Percentiles rank a stretch among this genome's conserved stretches.
Evolutionary conservation across 2,888 invertebrate species (phyloP).

Genomic region (Tupiocoris notatus): DNA sequence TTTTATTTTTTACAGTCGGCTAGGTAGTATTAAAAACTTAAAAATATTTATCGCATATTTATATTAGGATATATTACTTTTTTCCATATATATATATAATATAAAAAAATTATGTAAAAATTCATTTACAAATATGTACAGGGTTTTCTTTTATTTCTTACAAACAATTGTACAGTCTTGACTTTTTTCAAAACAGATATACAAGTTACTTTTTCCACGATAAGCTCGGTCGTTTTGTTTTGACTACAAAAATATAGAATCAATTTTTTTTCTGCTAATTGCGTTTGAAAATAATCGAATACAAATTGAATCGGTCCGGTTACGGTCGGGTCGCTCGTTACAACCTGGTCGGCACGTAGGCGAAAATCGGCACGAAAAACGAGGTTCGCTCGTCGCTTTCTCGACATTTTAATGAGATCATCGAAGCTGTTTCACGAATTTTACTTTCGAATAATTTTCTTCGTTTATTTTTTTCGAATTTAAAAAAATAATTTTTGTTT

Average conservation of each 20-base stretch:
- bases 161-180: constrained; percentile 48
- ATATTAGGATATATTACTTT: constrained; percentile 41
- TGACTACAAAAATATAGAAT: constrained; percentile 47
- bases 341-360: neutral
- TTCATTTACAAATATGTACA: constrained; percentile 48
- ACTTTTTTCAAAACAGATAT: constrained; percentile 46
- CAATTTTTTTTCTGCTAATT: constrained; percentile 41
- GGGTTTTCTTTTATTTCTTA: constrained; percentile 29
- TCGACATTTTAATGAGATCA: constrained; percentile 28
- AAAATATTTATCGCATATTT: constrained; percentile 43
- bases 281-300: constrained; percentile 10
- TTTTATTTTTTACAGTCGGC: constrained; percentile 30
- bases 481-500: constrained; percentile 15
- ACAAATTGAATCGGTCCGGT: neutral
- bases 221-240: constrained; percentile 46
- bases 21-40: constrained; percentile 43
- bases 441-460: constrained; percentile 13
- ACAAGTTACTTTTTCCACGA: constrained; percentile 42
- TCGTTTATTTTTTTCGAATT: constrained; percentile 30
- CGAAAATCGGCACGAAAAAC: neutral
- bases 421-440: constrained; percentile 29
- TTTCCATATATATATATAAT: constrained; percentile 44
- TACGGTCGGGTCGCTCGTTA: neutral
- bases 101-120: constrained; percentile 48
- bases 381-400: neutral